phyloP scores from a whole-genome alignment of 2,888 invertebrate species.

The Brachyptera risi region DNA sequence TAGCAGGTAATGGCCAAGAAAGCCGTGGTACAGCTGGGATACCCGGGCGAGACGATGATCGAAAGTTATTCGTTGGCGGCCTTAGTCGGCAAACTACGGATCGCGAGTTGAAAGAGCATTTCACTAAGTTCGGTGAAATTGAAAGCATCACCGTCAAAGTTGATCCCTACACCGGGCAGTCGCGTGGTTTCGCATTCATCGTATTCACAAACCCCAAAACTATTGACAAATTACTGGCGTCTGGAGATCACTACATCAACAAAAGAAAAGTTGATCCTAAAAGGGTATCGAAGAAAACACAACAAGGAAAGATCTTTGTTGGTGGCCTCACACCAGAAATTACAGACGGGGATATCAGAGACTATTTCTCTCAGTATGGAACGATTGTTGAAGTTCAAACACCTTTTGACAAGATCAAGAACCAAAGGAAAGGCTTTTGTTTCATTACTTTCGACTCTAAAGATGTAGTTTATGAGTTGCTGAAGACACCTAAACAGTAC shows the following conservation, averaged over 20 bases:
- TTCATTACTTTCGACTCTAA: conserved; percentile 63
- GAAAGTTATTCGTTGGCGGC: conserved; percentile 63
- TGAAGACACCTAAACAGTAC: conserved; percentile 54
- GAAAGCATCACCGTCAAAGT: conserved; percentile 59
- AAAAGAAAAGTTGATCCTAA: conserved; percentile 62
- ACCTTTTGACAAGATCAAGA: conserved; percentile 62
- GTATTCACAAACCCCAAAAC: conserved; percentile 55
- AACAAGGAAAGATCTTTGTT: conserved; percentile 60
- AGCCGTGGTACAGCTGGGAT: conserved; percentile 38
- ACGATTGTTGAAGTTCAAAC: conserved; percentile 58
- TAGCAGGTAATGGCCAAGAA: conserved; percentile 27
- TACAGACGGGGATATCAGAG: conserved; percentile 56
- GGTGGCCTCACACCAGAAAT: conserved; percentile 60
- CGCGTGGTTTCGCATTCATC: conserved; percentile 63
- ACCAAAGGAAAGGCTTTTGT: conserved; percentile 59
- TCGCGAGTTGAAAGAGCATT: conserved; percentile 59
- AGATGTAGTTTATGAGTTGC: conserved; percentile 54
- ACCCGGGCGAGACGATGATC: conserved; percentile 49
- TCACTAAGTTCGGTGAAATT: conserved; percentile 59
- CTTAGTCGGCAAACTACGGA: conserved; percentile 57
- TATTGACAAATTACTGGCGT: conserved; percentile 52
- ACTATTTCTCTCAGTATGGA: conserved; percentile 57
- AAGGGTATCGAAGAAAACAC: conserved; percentile 58
- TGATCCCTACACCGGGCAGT: conserved; percentile 58
- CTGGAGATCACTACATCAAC: conserved; percentile 56